phyloP scores from a whole-genome alignment of 2,797 vertebrate genomes.

The Yasuhikotakia modesta region DNA sequence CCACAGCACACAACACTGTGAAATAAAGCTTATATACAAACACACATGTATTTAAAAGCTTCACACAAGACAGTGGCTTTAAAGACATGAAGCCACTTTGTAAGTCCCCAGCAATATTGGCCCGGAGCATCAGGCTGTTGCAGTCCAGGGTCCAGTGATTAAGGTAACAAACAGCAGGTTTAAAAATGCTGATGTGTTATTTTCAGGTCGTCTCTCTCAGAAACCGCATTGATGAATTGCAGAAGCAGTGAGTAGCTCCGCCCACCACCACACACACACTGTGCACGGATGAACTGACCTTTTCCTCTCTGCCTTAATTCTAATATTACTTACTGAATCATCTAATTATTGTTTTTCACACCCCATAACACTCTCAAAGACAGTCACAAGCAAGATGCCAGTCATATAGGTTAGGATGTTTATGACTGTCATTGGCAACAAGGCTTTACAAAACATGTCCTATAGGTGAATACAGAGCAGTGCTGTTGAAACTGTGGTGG shows the following conservation, averaged over 20 bases:
- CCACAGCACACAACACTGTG: not conserved
- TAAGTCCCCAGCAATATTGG: not conserved
- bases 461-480: not conserved
- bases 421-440: not conserved
- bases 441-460: slow-evolving; percentile 52
- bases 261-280: not conserved
- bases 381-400: slow-evolving; percentile 23
- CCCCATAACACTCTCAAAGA: slow-evolving; percentile 24
- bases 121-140: not conserved
- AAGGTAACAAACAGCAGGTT: slow-evolving; percentile 42
- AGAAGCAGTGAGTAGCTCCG: slow-evolving; percentile 91
- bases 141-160: slow-evolving; percentile 27
- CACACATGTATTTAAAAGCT: not conserved
- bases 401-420: slow-evolving; percentile 19
- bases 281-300: slow-evolving; percentile 3
- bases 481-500: not conserved
- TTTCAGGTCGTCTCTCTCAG: slow-evolving; percentile 94
- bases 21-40: not conserved
- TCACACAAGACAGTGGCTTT: not conserved
- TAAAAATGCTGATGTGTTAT: slow-evolving; percentile 75
- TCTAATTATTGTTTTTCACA: slow-evolving; percentile 19
- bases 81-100: not conserved
- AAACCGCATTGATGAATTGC: slow-evolving; percentile 98
- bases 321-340: slow-evolving; percentile 33
- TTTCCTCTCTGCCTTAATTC: not conserved